Evolutionary conservation across 1,140 invertebrate species (phyloP), one percentile per base, ranked within the genome.

Genomic region (Pseudobourletiella spinata): DNA sequence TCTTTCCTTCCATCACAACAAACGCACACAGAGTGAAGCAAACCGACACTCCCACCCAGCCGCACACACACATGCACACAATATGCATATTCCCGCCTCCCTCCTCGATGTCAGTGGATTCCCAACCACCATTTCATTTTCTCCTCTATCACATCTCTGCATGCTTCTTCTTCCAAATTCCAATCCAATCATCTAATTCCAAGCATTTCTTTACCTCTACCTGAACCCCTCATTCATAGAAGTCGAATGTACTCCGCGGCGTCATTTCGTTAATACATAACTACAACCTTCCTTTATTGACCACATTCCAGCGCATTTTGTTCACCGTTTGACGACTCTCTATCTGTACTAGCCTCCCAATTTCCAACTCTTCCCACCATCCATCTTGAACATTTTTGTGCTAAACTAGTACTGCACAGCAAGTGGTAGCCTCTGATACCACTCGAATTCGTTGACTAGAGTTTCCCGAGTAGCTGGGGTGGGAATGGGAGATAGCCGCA

Each of bases 31-130:
- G n/a, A n/a, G n/a, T n/a, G n/a, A n/a, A n/a, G n/a, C n/a, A n/a
- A n/a, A n/a, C n/a, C n/a, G n/a, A n/a, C n/a, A n/a, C 20, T 20
- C 30, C 25, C 8, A 16, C 30, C 25, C 14, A 18, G 15, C 16
- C 18, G 25, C 14, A 54, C 22, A 54, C 51, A 54, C 22, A 1
- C 16, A 28, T 56, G 43, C 24, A 46, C 24, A 52, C 22, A 14
- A 14, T 26, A 24, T 28, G 8, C 3, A 3, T 26, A 25, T 11
- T 29, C 26, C 20, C 22, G 22, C 11, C 16, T 55, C 29, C 28
- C 30, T 50, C 58, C 50, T 52, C 48, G 46, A 22, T 51, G 29
- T 51, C 58, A 52, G 48, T 60, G 42, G 46, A 60, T 35, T 60
- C 32, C 52, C 58, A 43, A 39, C 30, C 26, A 39, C 30, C 28